These are phyloP conservation scores for Hephaestus fuliginosus DNA, from an alignment of 2,797 vertebrate species.

Conservation along the genomic window DNA sequence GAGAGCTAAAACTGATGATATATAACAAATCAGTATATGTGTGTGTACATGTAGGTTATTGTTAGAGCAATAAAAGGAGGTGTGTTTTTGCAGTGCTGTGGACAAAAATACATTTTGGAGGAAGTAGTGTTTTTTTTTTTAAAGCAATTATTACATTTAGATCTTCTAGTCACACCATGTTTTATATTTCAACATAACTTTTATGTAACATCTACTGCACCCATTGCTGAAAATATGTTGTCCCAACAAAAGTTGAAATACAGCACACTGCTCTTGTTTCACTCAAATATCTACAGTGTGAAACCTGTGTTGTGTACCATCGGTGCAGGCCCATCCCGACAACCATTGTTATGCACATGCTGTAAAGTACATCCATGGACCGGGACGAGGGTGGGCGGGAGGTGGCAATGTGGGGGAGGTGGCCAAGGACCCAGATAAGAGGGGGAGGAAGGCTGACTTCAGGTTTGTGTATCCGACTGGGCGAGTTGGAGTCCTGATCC, in stretches of 20 bases:
- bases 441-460: slow-evolving; percentile 17
- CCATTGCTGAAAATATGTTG: background rate
- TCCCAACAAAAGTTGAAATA: background rate
- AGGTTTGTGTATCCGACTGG: slow-evolving; percentile 41
- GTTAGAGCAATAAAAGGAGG: background rate
- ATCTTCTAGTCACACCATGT: background rate
- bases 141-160: background rate
- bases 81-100: background rate
- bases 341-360: slow-evolving; percentile 64
- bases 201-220: background rate
- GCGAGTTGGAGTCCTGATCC: background rate
- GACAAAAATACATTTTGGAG: background rate
- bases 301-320: slow-evolving; percentile 15
- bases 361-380: slow-evolving; percentile 2
- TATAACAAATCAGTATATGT: background rate
- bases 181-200: background rate
- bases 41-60: background rate
- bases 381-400: slow-evolving; percentile 33
- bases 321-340: slow-evolving; percentile 13
- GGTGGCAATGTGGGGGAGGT: slow-evolving; percentile 62
- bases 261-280: background rate
- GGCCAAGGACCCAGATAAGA: slow-evolving; percentile 64
- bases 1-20: background rate
- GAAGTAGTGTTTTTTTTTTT: background rate
- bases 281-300: background rate